Evolutionary conservation across 2,888 invertebrate genomes (phyloP), one percentile per base, ranked within the genome.

Genomic region (Hemithea aestivaria): DNA sequence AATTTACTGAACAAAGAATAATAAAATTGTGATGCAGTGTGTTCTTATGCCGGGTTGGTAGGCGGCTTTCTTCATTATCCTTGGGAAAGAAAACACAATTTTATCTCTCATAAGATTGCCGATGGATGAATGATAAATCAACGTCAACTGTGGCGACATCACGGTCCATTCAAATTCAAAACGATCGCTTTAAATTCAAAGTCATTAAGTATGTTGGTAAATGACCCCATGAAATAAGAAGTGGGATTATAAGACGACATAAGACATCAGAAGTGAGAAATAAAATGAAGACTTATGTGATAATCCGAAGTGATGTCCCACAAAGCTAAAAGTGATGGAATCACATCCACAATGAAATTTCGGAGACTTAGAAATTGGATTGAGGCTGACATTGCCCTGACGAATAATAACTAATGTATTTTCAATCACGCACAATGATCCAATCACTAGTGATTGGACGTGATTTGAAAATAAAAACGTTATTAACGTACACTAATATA

Each of bases 1-100:
- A 67, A 63, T 66, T 55, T 58, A 66, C 62, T 50, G 56, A 49
- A 48, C 33, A 50, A 62, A 66, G 56, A 56, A 62, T 65, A 53
- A 53, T 50, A 55, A 55, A 56, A 50, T 54, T 55, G 50, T 53
- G 54, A 40, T 22, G 41, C 27, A 23, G 40, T 33, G 24, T 16
- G 35, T 48, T 51, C 48, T 56, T 40, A 42, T 38, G 51, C 40
- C 10, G 48, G 40, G 52, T 46, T 46, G 56, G 48, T 48, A 36
- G 58, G 46, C 42, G 48, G 53, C 56, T 47, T 50, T 69, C 67
- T 66, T 65, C 64, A 30, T n/a, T 51, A 49, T 58, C 80, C 79
- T 81, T 75, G 63, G 72, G 74, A 73, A 78, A 83, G 70, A 82
- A 81, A 82, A 76, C 65, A 74, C 66, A 70, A 54, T 46, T 78